Evolutionary conservation across 2,888 invertebrate species (phyloP).

Genomic region (Clanis bilineata): DNA sequence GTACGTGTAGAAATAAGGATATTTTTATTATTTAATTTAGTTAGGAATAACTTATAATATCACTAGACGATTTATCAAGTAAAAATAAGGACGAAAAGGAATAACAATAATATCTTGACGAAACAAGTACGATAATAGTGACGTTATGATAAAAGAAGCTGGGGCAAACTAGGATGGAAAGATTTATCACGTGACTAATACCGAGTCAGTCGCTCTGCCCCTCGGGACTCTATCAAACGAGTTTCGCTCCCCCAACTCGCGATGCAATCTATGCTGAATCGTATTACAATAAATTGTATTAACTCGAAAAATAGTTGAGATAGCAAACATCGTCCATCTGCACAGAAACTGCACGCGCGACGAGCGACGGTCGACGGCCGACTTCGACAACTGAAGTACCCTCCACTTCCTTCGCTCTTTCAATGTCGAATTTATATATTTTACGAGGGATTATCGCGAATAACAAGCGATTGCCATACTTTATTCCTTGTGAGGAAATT

Average conservation of each 20-base stretch:
- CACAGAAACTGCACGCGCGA: conserved; percentile 68
- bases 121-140: conserved; percentile 62
- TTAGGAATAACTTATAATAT: neutral
- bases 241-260: conserved; percentile 77
- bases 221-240: conserved; percentile 80
- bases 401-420: conserved; percentile 60
- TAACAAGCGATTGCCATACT: conserved; percentile 75
- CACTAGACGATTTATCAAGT: neutral
- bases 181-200: conserved; percentile 82
- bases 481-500: conserved; percentile 73
- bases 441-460: conserved; percentile 76
- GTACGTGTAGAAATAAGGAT: neutral
- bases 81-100: conserved; percentile 28
- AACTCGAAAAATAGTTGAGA: conserved; percentile 81
- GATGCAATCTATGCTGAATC: conserved; percentile 83
- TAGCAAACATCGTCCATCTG: conserved; percentile 82
- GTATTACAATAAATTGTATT: conserved; percentile 83
- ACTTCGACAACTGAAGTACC: conserved; percentile 51
- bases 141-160: conserved; percentile 61
- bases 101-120: conserved; percentile 63
- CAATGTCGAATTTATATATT: conserved; percentile 75
- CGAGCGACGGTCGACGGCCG: too few species aligned
- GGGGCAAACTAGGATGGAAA: conserved; percentile 61
- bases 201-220: conserved; percentile 67
- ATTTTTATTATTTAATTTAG: neutral